These are phyloP conservation scores for Cinclus mexicanus DNA, from an alignment of 2,113 vertebrate species.

Conservation along the genomic window DNA sequence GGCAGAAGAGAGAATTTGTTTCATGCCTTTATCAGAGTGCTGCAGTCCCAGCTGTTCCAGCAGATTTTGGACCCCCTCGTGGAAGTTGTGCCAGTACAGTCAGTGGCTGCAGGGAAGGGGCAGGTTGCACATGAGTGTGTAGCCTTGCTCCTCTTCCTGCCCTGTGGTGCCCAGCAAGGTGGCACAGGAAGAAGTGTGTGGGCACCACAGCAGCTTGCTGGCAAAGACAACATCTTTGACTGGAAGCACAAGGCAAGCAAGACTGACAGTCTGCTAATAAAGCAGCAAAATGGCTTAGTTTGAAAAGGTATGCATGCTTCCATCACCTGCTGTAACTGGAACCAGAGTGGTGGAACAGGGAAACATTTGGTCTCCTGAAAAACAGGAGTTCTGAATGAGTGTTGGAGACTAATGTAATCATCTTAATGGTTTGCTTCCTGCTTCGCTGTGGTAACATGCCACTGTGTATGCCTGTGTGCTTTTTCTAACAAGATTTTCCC, in stretches of 20 bases:
- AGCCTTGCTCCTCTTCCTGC: not conserved
- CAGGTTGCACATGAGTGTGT: rapidly evolving
- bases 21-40: not conserved
- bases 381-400: not conserved
- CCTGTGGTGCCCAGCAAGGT: not conserved
- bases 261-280: not conserved
- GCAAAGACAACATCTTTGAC: not conserved
- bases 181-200: not conserved
- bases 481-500: not conserved
- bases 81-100: rapidly evolving
- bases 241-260: not conserved
- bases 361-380: not conserved
- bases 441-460: not conserved
- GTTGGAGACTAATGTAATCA: not conserved
- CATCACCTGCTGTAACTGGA: not conserved
- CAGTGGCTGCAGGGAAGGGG: not conserved
- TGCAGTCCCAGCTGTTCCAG: not conserved
- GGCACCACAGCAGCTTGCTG: not conserved
- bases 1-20: not conserved
- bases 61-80: rapidly evolving
- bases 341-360: not conserved
- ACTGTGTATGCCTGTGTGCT: not conserved
- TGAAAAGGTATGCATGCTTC: not conserved
- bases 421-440: not conserved
- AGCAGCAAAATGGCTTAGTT: not conserved